These are phyloP conservation scores for Gnathonemus longibarbis DNA, from an alignment of 2,113 vertebrate species.

Conservation along the genomic window DNA sequence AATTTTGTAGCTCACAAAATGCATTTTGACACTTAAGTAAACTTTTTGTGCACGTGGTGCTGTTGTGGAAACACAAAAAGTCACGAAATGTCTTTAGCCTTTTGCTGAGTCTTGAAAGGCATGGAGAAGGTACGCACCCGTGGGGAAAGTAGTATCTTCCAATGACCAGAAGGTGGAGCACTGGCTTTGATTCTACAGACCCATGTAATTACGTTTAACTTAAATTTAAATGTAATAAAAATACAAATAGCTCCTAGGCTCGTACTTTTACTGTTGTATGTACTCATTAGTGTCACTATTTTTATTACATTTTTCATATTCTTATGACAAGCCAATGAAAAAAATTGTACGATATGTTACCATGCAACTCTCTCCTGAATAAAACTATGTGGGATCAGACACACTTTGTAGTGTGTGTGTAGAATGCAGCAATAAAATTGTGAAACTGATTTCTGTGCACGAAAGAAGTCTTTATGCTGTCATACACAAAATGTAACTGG, in stretches of 20 bases:
- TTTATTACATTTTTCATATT: background rate
- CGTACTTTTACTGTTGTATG: background rate
- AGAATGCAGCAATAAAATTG: background rate
- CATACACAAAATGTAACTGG: background rate
- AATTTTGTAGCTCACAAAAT: background rate
- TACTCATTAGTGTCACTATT: background rate
- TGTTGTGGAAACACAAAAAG: background rate
- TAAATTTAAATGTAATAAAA: background rate
- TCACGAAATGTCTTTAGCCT: no score
- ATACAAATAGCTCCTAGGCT: background rate
- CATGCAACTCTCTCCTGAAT: background rate
- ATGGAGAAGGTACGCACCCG: background rate
- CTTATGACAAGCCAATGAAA: background rate
- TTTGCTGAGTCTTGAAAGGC: background rate
- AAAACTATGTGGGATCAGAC: background rate
- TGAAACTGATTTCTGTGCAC: background rate
- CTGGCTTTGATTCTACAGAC: background rate
- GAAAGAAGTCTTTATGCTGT: background rate
- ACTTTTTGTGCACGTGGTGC: background rate
- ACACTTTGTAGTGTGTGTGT: no score
- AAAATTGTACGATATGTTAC: background rate
- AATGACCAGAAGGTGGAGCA: background rate
- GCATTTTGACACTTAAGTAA: no score
- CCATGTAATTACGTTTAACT: background rate
- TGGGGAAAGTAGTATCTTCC: background rate